Conservation (phyloP, 2,888 invertebrate genomes). For the Dicyrtomina minuta region DNA sequence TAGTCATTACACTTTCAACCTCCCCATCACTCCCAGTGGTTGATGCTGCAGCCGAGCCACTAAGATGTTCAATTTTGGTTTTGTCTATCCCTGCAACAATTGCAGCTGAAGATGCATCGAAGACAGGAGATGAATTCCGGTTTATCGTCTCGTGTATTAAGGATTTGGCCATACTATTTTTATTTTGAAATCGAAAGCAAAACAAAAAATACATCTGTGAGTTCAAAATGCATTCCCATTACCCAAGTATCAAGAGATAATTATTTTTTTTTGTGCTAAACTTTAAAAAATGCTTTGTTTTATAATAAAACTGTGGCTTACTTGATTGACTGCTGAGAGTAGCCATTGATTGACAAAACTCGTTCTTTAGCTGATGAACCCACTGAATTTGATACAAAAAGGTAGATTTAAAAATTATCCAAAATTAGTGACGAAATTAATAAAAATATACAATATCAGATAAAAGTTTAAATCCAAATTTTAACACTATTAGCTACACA, state of each 20-base stretch:
- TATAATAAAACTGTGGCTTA: constrained; percentile 59
- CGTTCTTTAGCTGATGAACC: constrained; percentile 93
- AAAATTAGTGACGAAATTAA: too few species aligned
- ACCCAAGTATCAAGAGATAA: neutral
- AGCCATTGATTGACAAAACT: constrained; percentile 92
- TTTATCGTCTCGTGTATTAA: constrained; percentile 93
- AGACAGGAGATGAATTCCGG: constrained; percentile 87
- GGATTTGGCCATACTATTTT: constrained; percentile 78
- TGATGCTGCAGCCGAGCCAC: constrained; percentile 42
- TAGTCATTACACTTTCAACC: constrained; percentile 60
- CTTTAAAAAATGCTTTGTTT: neutral
- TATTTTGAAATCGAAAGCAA: too few species aligned
- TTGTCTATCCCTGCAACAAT: too few species aligned
- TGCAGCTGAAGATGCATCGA: constrained; percentile 36
- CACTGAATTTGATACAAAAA: constrained; percentile 62
- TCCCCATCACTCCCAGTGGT: constrained; percentile 57
- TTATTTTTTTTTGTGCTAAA: neutral
- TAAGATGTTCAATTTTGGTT: too few species aligned
- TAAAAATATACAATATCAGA: neutral
- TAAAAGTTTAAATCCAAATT: neutral
- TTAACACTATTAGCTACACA: neutral
- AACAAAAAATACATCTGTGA: neutral
- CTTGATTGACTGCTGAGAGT: constrained; percentile 90
- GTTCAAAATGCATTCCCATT: too few species aligned
- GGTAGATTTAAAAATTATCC: neutral